Conservation (phyloP, 2,888 invertebrate species). For the Actias luna region DNA sequence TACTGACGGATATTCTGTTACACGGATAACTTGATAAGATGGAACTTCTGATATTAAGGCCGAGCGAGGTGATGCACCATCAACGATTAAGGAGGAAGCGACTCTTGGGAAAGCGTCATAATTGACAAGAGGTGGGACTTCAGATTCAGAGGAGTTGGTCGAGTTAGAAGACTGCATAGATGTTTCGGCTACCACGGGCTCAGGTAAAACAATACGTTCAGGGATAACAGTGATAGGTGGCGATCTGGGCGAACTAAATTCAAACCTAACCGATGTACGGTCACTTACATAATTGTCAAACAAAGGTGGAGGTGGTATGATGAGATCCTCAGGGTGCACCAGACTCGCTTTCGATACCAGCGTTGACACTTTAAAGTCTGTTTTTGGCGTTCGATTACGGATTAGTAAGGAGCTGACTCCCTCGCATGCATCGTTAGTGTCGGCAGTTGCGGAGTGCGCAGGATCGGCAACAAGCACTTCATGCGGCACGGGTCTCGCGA, state of each 20-base stretch:
- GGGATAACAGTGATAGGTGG: constrained; percentile 69
- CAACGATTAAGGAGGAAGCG: constrained; percentile 32
- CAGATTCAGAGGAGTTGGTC: constrained; percentile 66
- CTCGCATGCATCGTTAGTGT: constrained; percentile 78
- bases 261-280: constrained; percentile 48
- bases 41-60: constrained; percentile 65
- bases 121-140: constrained; percentile 74
- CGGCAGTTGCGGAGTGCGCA: constrained; percentile 39
- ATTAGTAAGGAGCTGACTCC: constrained; percentile 70
- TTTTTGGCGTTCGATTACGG: constrained; percentile 53
- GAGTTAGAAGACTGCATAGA: constrained; percentile 72
- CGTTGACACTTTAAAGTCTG: constrained; percentile 55
- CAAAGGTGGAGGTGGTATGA: constrained; percentile 76
- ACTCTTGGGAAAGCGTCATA: constrained; percentile 65
- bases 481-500: constrained; percentile 50
- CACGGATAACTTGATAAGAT: constrained; percentile 60
- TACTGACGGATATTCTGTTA: constrained; percentile 44
- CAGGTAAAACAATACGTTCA: constrained; percentile 64
- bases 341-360: constrained; percentile 55
- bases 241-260: constrained; percentile 46
- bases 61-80: constrained; percentile 41
- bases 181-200: constrained; percentile 68
- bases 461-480: constrained; percentile 55
- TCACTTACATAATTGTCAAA: constrained; percentile 74
- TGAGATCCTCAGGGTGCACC: constrained; percentile 69